Conservation (phyloP, 2,888 invertebrate species). For the Baccha elongata region DNA sequence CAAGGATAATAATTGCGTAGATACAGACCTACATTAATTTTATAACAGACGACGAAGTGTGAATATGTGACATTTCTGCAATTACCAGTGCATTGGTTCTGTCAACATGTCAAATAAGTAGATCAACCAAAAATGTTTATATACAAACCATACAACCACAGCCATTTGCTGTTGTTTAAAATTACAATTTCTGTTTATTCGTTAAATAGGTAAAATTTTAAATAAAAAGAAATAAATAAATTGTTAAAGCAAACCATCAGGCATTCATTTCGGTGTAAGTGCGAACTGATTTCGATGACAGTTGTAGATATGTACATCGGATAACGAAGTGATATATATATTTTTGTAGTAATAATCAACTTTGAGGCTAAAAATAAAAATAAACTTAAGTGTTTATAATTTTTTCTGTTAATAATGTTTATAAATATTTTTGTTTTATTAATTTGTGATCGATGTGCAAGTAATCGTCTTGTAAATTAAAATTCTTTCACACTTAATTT, state of each 20-base stretch:
- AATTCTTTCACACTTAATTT: neutral
- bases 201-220: slow-evolving; percentile 31
- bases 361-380: slow-evolving; percentile 56
- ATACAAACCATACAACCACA: neutral
- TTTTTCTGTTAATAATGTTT: slow-evolving; percentile 49
- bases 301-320: slow-evolving; percentile 8
- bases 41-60: slow-evolving; percentile 75
- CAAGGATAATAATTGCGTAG: slow-evolving; percentile 81
- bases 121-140: slow-evolving; percentile 43
- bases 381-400: slow-evolving; percentile 52
- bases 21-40: slow-evolving; percentile 81
- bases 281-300: slow-evolving; percentile 22
- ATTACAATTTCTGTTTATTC: slow-evolving; percentile 4
- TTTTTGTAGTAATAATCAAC: slow-evolving; percentile 37
- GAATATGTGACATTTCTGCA: slow-evolving; percentile 64
- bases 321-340: slow-evolving; percentile 41
- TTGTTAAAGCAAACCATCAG: slow-evolving; percentile 22
- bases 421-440: slow-evolving; percentile 43
- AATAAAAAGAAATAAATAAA: slow-evolving; percentile 35
- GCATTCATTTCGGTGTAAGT: slow-evolving; percentile 16
- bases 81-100: slow-evolving; percentile 58
- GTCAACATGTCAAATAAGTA: slow-evolving; percentile 70
- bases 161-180: neutral
- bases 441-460: slow-evolving; percentile 49
- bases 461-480: slow-evolving; percentile 1